Base-by-base conservation (phyloP, 1,140 invertebrate species). In the Caerostris darwini region DNA sequence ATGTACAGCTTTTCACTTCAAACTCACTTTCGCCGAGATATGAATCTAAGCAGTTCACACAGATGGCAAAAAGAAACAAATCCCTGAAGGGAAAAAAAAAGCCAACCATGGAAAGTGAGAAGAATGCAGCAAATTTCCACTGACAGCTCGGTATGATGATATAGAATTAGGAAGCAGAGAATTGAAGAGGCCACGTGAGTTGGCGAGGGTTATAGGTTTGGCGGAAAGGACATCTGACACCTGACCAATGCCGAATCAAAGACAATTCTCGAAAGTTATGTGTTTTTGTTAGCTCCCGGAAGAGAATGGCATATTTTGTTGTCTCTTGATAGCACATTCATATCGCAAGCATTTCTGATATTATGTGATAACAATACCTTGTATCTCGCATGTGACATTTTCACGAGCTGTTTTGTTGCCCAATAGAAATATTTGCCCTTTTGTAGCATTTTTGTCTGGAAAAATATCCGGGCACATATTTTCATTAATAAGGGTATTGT, bases 71-170 rank as follows among this genome's bases (percentile, higher is more conserved):
- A 17, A n/a, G n/a, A 19, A 85, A 7, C n/a, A 85, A 58, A 57
- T 4, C 8, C n/a, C 54, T 3, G 54, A 58, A 85, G 17, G 17
- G 34, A n/a, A 34, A n/a, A 85, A 85, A 54, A 85, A 85, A 57
- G 19, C 6, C 57, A 1, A 53, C 71, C 5, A 53, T 50, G 34
- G 71, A 77, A 12, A 77, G 12, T 50, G 71, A 12, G 71, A 10
- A 10, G 56, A 85, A 85, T 85, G 82, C 19, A 54, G 57, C 82
- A 85, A 57, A 85, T 85, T 85, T 85, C 14, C 54, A 10, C n/a
- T 58, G 82, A 58, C 54, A 56, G 54, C 57, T 58, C 57, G 82
- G 7, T 19, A 85, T 85, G 82, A 85, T 85, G 82, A 58, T 34
- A 85, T 58, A 19, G 82, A 85, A 85, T 85, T 85, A 85, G 54